These are phyloP conservation scores for Epinephelus moara DNA, from an alignment of 2,113 vertebrate species.

Conservation along the genomic window DNA sequence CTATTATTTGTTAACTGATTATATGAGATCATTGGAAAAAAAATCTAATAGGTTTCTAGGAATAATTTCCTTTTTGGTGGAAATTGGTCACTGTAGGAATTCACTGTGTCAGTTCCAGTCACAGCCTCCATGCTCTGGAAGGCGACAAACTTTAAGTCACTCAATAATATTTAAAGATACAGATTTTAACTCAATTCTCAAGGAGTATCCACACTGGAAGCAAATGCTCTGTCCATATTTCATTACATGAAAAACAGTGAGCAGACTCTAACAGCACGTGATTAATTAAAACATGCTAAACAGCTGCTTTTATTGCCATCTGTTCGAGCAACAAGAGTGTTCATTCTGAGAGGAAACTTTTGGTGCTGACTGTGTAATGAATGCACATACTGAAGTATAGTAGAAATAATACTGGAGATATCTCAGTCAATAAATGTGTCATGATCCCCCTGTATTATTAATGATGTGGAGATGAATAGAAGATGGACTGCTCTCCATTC, in stretches of 20 bases:
- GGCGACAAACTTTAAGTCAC: background rate
- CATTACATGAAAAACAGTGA: background rate
- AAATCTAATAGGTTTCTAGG: background rate
- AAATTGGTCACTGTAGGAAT: background rate
- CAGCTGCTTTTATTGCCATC: constrained; percentile 4
- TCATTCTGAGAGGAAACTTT: background rate
- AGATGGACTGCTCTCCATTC: background rate
- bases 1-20: background rate
- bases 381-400: background rate
- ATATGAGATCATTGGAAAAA: background rate
- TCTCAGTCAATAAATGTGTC: constrained; percentile 16
- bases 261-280: background rate
- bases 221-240: constrained; percentile 4
- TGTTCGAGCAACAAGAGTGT: background rate
- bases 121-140: background rate
- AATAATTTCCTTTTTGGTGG: background rate
- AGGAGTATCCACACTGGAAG: background rate
- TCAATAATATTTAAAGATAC: background rate
- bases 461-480: constrained; percentile 9
- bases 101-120: background rate
- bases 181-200: background rate
- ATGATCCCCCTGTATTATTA: constrained; percentile 16
- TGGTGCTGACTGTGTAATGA: background rate
- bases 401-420: background rate
- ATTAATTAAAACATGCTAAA: constrained; percentile 8